These are phyloP conservation scores for Saccostrea glomerata DNA, from an alignment of 1,140 invertebrate genomes.

Conservation along the genomic window DNA sequence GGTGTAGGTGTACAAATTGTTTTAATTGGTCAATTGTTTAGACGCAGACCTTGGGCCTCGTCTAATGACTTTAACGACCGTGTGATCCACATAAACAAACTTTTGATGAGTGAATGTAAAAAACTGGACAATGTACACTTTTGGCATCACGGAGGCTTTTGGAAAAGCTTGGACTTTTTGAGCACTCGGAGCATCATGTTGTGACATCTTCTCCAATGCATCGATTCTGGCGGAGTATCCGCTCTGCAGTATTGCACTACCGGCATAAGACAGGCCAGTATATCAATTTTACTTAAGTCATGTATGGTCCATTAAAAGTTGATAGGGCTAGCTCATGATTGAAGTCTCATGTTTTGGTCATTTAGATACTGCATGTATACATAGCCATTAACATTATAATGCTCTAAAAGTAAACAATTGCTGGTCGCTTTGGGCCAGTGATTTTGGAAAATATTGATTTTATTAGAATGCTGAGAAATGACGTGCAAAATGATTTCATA, in stretches of 20 bases:
- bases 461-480: too few relatives aligned
- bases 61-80: neutral
- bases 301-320: too few relatives aligned
- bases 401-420: too few relatives aligned
- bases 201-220: conserved; percentile 17
- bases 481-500: too few relatives aligned
- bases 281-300: neutral
- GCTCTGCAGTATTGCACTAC: neutral
- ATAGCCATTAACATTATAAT: too few relatives aligned
- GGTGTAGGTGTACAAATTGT: neutral
- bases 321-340: too few relatives aligned
- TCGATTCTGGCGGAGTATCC: neutral
- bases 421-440: too few relatives aligned
- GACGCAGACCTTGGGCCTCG: neutral
- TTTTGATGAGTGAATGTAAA: neutral
- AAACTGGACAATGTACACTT: neutral
- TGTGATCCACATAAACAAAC: neutral
- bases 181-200: neutral
- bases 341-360: too few relatives aligned
- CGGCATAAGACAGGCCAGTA: neutral
- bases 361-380: too few relatives aligned
- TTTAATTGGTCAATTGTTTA: neutral
- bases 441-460: too few relatives aligned
- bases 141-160: neutral
- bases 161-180: neutral